Percentiles rank a stretch among this genome's conserved stretches.
Evolutionary conservation across 2,113 vertebrate genomes (phyloP).

Genomic region (Phainopepla nitens): DNA sequence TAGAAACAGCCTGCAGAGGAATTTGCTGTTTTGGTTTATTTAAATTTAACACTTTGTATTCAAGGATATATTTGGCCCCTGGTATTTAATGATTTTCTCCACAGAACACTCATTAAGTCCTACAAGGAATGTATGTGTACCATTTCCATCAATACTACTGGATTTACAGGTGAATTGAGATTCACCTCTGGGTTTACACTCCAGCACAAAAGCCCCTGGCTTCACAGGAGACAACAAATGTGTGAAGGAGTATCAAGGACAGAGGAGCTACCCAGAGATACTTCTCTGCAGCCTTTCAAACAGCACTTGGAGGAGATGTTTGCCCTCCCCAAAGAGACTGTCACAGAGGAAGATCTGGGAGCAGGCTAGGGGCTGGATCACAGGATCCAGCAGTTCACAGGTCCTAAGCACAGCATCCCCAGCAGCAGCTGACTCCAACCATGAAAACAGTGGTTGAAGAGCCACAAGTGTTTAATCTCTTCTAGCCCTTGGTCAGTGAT

Average conservation of each 20-base stretch:
- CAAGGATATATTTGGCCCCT: not conserved
- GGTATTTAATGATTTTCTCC: not conserved
- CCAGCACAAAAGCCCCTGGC: not conserved
- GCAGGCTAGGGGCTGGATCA: not conserved
- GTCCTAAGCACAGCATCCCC: not conserved
- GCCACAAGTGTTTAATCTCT: not conserved
- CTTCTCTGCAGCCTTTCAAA: not conserved
- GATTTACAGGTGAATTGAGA: not conserved
- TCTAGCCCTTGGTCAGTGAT: not conserved
- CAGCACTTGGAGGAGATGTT: not conserved
- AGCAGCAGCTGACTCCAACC: rapidly evolving
- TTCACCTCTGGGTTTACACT: not conserved
- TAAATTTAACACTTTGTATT: not conserved
- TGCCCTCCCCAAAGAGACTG: not conserved
- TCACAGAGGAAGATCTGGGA: not conserved
- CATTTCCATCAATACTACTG: not conserved
- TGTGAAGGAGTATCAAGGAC: not conserved
- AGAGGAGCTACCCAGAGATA: not conserved
- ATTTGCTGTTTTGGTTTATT: not conserved
- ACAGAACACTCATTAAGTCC: not conserved
- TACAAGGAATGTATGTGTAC: not conserved
- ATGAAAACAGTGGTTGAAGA: not conserved
- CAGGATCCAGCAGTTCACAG: not conserved
- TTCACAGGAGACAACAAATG: not conserved
- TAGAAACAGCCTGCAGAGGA: not conserved